Evolutionary conservation across 2,113 vertebrate species (phyloP), one percentile per base, ranked within the genome.

Genomic region (Ursus arctos): DNA sequence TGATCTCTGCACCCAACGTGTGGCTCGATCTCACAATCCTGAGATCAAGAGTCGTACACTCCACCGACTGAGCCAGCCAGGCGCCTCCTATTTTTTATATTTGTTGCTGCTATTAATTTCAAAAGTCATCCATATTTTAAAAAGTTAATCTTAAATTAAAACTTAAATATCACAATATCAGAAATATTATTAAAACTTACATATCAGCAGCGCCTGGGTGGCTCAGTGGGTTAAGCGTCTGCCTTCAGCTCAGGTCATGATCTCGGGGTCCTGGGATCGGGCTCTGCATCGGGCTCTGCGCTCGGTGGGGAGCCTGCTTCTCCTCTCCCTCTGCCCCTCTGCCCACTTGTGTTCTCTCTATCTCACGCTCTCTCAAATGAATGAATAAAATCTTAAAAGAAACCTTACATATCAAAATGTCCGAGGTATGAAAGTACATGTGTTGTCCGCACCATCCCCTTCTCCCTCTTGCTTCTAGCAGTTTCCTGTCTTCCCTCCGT

Each of bases 401-500:
- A 63, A 26, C 24, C 28, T 4, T 92, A 49, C 74, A 19, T 19
- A 51, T 82, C 28, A 26, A 51, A 79, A 72, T 53, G 7, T 49
- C 14, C 76, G 15, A 24, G 15, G 40, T 43, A 19, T 49, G 51
- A 79, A 51, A 24, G 7, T 1, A 0, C 22, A n/a, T 2, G 40
- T 4, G 11, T 49, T 33, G 28, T 63, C 40, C 22, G 13, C 3
- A 1, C 40, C 4, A 1, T 16, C 15, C 8, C 16, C 22, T 31
- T 53, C 31, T 33, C 6, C n/a, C 16, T 31, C 77, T 55, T 5
- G 5, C 22, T 71, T 55, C 49, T 57, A 3, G 43, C 33, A 4
- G 43, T 31, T 16, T 18, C 1, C 0, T 19, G 12, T 28, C 10
- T 36, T 19, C 47, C 22, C 26, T 51, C 43, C 43, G 0, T 4